Base-by-base conservation (phyloP, 2,888 invertebrate genomes). In the Drosophila austrosaltans region DNA sequence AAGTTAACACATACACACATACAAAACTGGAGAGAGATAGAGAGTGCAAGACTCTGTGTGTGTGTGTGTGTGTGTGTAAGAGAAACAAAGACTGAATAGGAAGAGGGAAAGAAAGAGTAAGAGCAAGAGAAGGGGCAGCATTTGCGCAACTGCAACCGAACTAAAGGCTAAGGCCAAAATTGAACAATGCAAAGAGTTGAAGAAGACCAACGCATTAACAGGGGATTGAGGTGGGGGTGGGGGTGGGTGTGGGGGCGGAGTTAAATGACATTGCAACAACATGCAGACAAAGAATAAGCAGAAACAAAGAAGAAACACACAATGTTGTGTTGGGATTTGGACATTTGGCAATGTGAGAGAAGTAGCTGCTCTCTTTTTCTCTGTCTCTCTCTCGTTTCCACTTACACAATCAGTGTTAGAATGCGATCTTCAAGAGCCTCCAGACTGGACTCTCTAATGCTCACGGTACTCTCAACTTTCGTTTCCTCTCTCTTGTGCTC, bases 101-200 rank as follows among this genome's bases (percentile, higher is more conserved):
- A 67, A 36, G 16, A 40, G 39, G 39, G 61, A 32, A 59, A 22
- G 56, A 44, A n/a, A 39, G 48, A 36, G 57, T 59, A 53, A 61
- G 62, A 32, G 10, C 20, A n/a, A 39, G 56, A 56, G 54, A 53
- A 53, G 22, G 63, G 53, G 61, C 59, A 59, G 69, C 81, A 79
- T 82, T 82, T 82, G 82, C 82, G 83, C 86, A 82, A 82, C 83
- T 72, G 83, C 86, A 82, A 82, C 81, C 53, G 83, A 77, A 65
- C 72, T 70, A 70, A 66, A 69, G 77, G 58, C 59, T 58, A 81
- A 79, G 56, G 63, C 62, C 60, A 74, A 64, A 56, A 56, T 69
- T 65, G 62, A 70, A 70, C 69, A 78, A 70, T 65, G 68, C 62
- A 66, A 61, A 62, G 63, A 60, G 63, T 63, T 40, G 66, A 65